Evolutionary conservation across 2,888 invertebrate genomes (phyloP).

Genomic region (Asteroscopus sphinx): DNA sequence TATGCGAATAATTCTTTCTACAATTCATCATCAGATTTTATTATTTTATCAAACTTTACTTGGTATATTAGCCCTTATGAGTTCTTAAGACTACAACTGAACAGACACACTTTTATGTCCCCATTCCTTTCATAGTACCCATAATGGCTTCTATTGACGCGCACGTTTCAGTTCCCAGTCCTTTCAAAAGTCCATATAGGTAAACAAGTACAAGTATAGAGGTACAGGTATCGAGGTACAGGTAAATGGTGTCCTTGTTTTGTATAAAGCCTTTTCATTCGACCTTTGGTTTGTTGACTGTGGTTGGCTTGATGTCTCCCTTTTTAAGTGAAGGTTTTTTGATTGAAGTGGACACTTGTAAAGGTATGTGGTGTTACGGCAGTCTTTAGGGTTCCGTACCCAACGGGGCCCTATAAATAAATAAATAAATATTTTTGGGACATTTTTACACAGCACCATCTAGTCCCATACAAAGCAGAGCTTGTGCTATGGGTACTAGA

Average conservation of each 20-base stretch:
- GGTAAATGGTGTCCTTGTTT: slow-evolving; percentile 14
- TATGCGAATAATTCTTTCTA: too few relatives aligned
- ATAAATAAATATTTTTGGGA: too few relatives aligned
- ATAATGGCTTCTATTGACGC: slow-evolving; percentile 41
- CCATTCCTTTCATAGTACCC: slow-evolving; percentile 32
- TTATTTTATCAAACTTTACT: too few relatives aligned
- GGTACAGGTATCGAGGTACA: slow-evolving; percentile 1
- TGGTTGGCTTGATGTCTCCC: slow-evolving; percentile 4
- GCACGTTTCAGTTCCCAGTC: slow-evolving; percentile 22
- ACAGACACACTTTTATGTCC: slow-evolving; percentile 13
- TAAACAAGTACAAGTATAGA: not conserved
- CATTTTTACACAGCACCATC: too few relatives aligned
- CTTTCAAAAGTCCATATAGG: slow-evolving; percentile 29
- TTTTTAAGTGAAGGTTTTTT: slow-evolving; percentile 17
- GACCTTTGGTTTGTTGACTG: slow-evolving; percentile 17
- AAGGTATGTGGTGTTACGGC: slow-evolving; percentile 1
- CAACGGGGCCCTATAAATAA: too few relatives aligned
- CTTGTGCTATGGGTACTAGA: too few relatives aligned
- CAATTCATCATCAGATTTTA: too few relatives aligned
- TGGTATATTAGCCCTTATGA: too few relatives aligned
- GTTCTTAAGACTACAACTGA: not conserved
- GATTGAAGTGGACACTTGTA: slow-evolving; percentile 25
- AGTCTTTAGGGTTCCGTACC: too few relatives aligned
- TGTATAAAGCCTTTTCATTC: slow-evolving; percentile 34
- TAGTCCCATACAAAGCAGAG: too few relatives aligned